Conservation (phyloP, 2,113 vertebrate species). For the Otocyon megalotis region DNA sequence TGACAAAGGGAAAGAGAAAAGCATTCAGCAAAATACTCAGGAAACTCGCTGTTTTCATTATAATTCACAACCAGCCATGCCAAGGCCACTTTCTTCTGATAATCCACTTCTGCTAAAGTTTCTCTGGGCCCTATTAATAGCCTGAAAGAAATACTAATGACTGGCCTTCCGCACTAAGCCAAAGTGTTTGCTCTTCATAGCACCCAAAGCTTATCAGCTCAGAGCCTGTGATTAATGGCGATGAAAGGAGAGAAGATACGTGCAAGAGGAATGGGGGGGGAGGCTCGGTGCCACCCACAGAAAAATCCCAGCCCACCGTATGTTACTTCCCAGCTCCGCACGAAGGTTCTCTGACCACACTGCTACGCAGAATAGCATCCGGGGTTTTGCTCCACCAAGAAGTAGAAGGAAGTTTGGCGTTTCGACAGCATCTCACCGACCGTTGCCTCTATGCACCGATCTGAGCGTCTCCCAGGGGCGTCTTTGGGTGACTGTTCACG, state of each 20-base stretch:
- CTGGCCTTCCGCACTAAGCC: constrained; percentile 83
- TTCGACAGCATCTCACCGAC: not conserved
- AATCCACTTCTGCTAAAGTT: constrained; percentile 79
- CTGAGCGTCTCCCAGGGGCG: not conserved
- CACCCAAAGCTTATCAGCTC: constrained; percentile 75
- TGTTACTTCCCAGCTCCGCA: not conserved
- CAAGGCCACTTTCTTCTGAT: constrained; percentile 78
- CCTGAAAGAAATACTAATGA: constrained; percentile 83
- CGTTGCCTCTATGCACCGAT: not conserved
- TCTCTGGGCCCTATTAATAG: constrained; percentile 77
- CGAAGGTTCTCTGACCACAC: not conserved
- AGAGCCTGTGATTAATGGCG: constrained; percentile 58
- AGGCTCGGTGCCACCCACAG: accelerated
- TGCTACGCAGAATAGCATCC: accelerated
- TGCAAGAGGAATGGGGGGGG: constrained; percentile 2
- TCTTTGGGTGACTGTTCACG: not conserved
- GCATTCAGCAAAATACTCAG: constrained; percentile 84
- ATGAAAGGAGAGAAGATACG: not conserved
- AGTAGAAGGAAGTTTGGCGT: not conserved
- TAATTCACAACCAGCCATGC: constrained; percentile 83
- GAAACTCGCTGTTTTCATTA: constrained; percentile 84
- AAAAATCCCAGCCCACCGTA: not conserved
- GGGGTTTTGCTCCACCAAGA: not conserved
- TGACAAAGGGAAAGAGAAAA: constrained; percentile 74
- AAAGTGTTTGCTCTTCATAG: constrained; percentile 80